phyloP scores from a whole-genome alignment of 2,113 vertebrate genomes.

The Seriola quinqueradiata region DNA sequence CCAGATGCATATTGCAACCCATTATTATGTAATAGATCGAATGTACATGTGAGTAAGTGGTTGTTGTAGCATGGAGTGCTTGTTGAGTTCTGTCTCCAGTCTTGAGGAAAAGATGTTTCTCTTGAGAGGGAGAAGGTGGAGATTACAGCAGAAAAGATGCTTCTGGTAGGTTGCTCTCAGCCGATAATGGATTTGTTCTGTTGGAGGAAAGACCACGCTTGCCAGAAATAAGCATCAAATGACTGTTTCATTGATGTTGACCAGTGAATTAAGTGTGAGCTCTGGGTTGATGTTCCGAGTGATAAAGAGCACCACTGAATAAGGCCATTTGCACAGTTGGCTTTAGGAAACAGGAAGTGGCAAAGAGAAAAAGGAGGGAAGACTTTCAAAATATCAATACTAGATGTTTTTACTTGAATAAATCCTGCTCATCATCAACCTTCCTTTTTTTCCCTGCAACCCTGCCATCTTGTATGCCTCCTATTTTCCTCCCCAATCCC shows the following conservation, averaged over 20 bases:
- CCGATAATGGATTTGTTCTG: conserved; percentile 16
- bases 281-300: conserved; percentile 40
- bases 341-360: conserved; percentile 45
- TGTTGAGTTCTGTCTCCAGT: conserved; percentile 33
- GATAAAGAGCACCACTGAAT: conserved; percentile 73
- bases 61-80: conserved; percentile 24
- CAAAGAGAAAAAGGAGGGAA: conserved; percentile 37
- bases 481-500: conserved; percentile 8
- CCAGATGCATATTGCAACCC: conserved; percentile 52
- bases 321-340: conserved; percentile 59
- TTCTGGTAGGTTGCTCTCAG: conserved; percentile 36
- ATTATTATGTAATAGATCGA: conserved; percentile 39
- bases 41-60: conserved; percentile 33
- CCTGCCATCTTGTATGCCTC: background rate
- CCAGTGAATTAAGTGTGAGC: conserved; percentile 38
- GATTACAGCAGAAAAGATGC: conserved; percentile 19
- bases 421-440: conserved; percentile 14
- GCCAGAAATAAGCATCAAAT: conserved; percentile 37
- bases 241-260: conserved; percentile 39
- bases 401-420: conserved; percentile 13
- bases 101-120: conserved; percentile 33
- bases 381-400: conserved; percentile 17
- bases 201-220: background rate
- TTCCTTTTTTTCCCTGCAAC: background rate
- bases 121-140: conserved; percentile 19